Evolutionary conservation across 2,888 invertebrate species (phyloP).

Genomic region (Ectemnius lituratus): DNA sequence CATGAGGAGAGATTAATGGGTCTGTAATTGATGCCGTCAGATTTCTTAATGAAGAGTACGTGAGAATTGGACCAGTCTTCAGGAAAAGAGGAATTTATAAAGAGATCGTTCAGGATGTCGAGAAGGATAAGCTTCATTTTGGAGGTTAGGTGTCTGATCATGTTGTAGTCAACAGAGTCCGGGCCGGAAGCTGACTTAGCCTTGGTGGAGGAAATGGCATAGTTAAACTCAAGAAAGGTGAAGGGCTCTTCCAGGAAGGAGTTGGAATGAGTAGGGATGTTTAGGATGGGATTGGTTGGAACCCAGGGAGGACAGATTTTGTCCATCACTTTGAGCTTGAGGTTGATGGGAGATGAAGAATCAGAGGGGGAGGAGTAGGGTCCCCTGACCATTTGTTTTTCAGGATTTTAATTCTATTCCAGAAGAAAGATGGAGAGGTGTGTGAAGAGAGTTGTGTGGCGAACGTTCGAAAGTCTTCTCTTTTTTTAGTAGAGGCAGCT

Average conservation of each 20-base stretch:
- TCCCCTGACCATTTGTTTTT: not conserved
- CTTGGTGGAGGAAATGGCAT: not conserved
- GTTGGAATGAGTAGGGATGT: too few species aligned
- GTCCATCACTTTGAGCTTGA: not conserved
- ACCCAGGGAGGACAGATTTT: too few species aligned
- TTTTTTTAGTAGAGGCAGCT: too few species aligned
- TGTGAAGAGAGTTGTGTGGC: not conserved
- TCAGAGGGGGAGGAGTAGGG: too few species aligned
- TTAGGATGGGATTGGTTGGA: too few species aligned
- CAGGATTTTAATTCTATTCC: slow-evolving; percentile 9
- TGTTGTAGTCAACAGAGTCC: not conserved
- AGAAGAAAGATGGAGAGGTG: not conserved
- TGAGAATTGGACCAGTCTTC: not conserved
- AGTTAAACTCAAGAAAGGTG: not conserved
- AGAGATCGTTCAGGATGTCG: slow-evolving; percentile 14
- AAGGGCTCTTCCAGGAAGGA: slow-evolving; percentile 1
- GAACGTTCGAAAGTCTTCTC: too few species aligned
- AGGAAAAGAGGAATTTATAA: not conserved
- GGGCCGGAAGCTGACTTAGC: not conserved
- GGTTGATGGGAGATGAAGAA: too few species aligned
- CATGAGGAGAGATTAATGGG: slow-evolving; percentile 12
- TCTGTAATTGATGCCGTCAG: not conserved
- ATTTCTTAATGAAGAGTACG: slow-evolving; percentile 6
- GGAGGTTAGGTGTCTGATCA: not conserved
- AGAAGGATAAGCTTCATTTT: not conserved